phyloP scores from a whole-genome alignment of 1,140 invertebrate genomes.

The Macrobrachium rosenbergii region DNA sequence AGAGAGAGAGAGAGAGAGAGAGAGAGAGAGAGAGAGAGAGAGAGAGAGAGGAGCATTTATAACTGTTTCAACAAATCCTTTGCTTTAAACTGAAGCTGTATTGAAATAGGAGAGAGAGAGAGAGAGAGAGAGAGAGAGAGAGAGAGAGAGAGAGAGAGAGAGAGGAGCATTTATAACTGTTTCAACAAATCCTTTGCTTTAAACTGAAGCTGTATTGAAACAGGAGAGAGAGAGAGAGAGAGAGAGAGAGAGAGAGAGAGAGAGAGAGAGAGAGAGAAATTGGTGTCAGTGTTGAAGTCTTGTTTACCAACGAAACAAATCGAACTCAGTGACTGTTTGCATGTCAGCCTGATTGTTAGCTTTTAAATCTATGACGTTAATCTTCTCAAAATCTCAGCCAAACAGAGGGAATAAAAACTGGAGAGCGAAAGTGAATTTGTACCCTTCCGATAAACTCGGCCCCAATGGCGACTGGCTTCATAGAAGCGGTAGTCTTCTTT shows the following conservation, averaged over 20 bases:
- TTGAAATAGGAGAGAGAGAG: no score
- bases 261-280: neutral
- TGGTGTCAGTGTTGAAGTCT: neutral
- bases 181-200: no score
- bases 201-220: no score
- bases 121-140: no score
- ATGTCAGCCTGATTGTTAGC: neutral
- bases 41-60: no score
- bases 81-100: no score
- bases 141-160: no score
- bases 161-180: no score
- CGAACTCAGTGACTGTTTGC: neutral
- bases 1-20: no score
- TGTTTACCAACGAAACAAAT: neutral
- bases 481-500: conserved; percentile 27
- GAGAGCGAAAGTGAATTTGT: conserved; percentile 17
- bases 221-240: neutral
- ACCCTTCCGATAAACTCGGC: conserved; percentile 56
- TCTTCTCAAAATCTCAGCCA: neutral
- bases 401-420: neutral
- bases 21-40: no score
- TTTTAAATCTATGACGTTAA: neutral
- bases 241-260: neutral
- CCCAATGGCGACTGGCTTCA: conserved; percentile 49
- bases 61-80: no score